phyloP scores from a whole-genome alignment of 2,797 vertebrate genomes.

The Myoxocephalus aenaeus region DNA sequence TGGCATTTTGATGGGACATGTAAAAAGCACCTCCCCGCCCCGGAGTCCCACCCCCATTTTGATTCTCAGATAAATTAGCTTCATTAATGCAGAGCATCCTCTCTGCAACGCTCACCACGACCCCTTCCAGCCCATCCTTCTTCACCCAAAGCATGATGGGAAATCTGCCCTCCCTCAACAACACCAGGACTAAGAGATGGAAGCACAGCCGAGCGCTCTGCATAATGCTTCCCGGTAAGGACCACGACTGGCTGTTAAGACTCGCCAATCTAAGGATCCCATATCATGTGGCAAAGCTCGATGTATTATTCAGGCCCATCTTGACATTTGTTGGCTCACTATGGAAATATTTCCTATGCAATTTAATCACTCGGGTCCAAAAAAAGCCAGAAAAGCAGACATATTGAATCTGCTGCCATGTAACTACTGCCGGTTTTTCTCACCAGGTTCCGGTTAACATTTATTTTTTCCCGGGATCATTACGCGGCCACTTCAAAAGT shows the following conservation, averaged over 20 bases:
- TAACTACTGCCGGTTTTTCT: slow-evolving; percentile 40
- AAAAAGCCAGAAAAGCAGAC: slow-evolving; percentile 72
- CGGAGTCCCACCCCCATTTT: slow-evolving; percentile 65
- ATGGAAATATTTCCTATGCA: slow-evolving; percentile 74
- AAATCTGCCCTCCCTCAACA: slow-evolving; percentile 66
- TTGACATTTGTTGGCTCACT: slow-evolving; percentile 64
- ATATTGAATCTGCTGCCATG: slow-evolving; percentile 58
- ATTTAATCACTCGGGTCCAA: slow-evolving; percentile 72
- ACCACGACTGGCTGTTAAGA: slow-evolving; percentile 49
- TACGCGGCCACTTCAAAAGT: slow-evolving; percentile 55
- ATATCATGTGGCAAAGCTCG: slow-evolving; percentile 69
- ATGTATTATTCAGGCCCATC: slow-evolving; percentile 78
- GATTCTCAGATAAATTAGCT: slow-evolving; percentile 80
- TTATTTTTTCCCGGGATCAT: slow-evolving; percentile 44
- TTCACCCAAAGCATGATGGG: slow-evolving; percentile 74
- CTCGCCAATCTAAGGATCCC: slow-evolving; percentile 48
- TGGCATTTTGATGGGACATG: slow-evolving; percentile 79
- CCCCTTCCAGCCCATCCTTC: slow-evolving; percentile 67
- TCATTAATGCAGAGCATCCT: slow-evolving; percentile 75
- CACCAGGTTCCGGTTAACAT: slow-evolving; percentile 51
- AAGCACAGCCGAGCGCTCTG: slow-evolving; percentile 47
- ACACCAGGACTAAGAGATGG: slow-evolving; percentile 55
- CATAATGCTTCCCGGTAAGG: slow-evolving; percentile 62
- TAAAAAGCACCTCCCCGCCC: slow-evolving; percentile 68
- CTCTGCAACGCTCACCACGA: slow-evolving; percentile 57